Evolutionary conservation across 2,888 invertebrate genomes (phyloP), one percentile per base, ranked within the genome.

Genomic region (Synergus gifuensis): DNA sequence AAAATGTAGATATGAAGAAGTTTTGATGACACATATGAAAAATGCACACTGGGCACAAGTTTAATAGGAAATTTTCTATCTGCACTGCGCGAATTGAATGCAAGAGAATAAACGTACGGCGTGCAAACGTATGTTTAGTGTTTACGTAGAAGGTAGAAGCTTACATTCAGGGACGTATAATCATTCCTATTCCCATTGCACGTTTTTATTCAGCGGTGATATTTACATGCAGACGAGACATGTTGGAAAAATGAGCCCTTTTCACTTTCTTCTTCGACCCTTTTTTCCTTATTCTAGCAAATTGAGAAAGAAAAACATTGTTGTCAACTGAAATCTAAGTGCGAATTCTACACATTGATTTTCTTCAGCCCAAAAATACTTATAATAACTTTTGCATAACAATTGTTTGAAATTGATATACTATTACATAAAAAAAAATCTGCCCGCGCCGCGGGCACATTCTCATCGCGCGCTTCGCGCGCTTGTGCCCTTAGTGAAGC

Each of bases 201-300:
- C 69, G 28, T 73, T 73, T 73, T 73, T 73, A 73, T 73, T 73
- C 54, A 54, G 54, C 69, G n/a, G 28, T 18, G 69, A 28, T n/a
- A 46, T 73, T 73, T 73, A 73, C 49, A 49, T 69, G 14, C 46
- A 46, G 46, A 49, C 18, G 22, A 49, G 40, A 64, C 16, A 64
- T 46, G 54, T 9, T 22, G 49, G 69, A 73, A 73, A 73, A 73
- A 36, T 73, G 69, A 73, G 69, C 69, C 69, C 69, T 73, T 36
- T 73, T 73, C 46, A 69, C 46, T 46, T 28, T 49, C 49, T 49
- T 54, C 69, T 54, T 36, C 16, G 36, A 22, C 49, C 16, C 49
- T 54, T 73, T 73, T 49, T 11, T 49, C 22, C 49, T 16, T 12
- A 44, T 54, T 49, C 8, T n/a, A 16, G 46, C 22, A 69, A 28